A percentile compares a stretch with the other conserved stretches of the same genome.
Evolutionary conservation across 2,888 invertebrate species (phyloP).

Genomic region (Stenotaenia linearis): DNA sequence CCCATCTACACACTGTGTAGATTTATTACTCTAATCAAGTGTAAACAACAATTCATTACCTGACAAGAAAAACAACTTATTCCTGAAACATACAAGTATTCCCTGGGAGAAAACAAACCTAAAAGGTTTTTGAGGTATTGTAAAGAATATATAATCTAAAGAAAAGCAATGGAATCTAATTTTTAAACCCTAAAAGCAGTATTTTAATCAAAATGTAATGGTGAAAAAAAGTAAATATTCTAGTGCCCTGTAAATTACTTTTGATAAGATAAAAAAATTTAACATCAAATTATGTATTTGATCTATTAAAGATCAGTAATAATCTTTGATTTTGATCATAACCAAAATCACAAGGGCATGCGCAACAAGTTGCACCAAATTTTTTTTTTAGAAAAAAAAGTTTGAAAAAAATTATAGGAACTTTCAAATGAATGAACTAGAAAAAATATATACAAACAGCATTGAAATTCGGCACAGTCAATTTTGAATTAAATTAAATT

Average conservation of each 20-base stretch:
- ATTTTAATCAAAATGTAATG: too few relatives aligned
- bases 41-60: not conserved
- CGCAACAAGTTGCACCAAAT: not conserved
- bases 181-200: slow-evolving; percentile 5
- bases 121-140: not conserved
- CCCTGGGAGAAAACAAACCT: slow-evolving; percentile 7
- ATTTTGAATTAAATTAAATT: not conserved
- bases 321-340: not conserved
- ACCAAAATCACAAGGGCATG: slow-evolving; percentile 21
- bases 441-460: not conserved
- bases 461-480: not conserved
- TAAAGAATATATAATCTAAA: not conserved
- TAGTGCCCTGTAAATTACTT: not conserved
- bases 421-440: not conserved
- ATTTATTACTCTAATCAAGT: not conserved
- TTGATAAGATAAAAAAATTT: too few relatives aligned
- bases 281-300: too few relatives aligned
- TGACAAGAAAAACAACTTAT: not conserved
- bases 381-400: not conserved
- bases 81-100: not conserved
- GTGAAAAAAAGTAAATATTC: not conserved
- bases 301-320: not conserved
- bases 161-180: not conserved
- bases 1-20: not conserved
- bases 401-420: slow-evolving; percentile 1